These are phyloP conservation scores for Melanerpes aurifrons DNA, from an alignment of 2,113 vertebrate genomes.

Conservation along the genomic window DNA sequence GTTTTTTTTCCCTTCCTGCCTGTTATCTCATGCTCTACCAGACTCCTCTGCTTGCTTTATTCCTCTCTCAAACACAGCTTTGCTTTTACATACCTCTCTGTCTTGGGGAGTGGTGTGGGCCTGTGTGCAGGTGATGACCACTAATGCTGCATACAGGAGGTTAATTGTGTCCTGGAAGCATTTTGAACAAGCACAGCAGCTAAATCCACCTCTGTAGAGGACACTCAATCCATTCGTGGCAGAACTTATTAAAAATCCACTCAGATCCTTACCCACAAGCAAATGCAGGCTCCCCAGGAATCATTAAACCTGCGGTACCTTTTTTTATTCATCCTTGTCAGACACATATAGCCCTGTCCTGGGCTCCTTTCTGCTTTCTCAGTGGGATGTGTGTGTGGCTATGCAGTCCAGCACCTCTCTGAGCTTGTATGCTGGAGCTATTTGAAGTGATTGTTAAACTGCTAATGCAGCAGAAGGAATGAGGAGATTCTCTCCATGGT, in stretches of 20 bases:
- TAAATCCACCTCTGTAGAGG: slow-evolving; percentile 11
- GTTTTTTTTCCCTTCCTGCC: neutral
- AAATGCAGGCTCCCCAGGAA: neutral
- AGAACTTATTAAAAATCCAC: slow-evolving; percentile 36
- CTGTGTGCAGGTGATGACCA: neutral
- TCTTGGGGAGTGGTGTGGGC: neutral
- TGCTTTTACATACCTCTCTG: neutral
- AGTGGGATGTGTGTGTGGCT: neutral
- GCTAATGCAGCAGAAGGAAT: neutral
- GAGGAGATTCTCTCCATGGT: neutral
- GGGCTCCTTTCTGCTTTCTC: neutral
- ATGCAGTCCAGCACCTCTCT: neutral
- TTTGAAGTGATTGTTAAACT: neutral
- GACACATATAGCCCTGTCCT: neutral
- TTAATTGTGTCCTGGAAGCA: slow-evolving; percentile 8
- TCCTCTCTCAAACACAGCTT: neutral
- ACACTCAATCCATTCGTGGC: neutral
- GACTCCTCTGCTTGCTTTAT: neutral
- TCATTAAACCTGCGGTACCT: slow-evolving; percentile 32
- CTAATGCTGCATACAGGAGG: neutral
- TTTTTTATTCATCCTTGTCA: slow-evolving; percentile 7
- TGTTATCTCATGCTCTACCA: neutral
- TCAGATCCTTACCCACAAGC: slow-evolving; percentile 27
- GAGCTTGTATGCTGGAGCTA: neutral
- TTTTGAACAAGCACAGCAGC: neutral